phyloP scores from a whole-genome alignment of 1,140 invertebrate species.

The Lethocerus indicus region DNA sequence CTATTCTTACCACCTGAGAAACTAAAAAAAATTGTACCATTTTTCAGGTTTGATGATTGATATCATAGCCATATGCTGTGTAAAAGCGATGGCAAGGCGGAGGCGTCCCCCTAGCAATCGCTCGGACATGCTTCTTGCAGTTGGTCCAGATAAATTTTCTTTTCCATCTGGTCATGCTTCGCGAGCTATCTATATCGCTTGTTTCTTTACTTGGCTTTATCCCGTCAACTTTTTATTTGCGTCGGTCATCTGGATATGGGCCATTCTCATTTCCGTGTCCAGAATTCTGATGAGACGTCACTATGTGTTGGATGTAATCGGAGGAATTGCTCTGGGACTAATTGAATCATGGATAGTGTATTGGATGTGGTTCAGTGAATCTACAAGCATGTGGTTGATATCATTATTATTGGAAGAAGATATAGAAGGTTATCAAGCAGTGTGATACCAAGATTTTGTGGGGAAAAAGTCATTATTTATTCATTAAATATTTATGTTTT shows the following conservation, averaged over 20 bases:
- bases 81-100: constrained; percentile 65
- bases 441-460: no score
- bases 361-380: constrained; percentile 44
- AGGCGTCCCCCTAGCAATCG: constrained; percentile 50
- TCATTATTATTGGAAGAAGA: constrained; percentile 35
- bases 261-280: constrained; percentile 52
- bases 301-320: constrained; percentile 68
- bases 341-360: constrained; percentile 46
- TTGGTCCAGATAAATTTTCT: constrained; percentile 72
- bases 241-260: constrained; percentile 54
- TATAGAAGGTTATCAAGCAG: constrained; percentile 26
- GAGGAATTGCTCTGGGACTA: constrained; percentile 58
- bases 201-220: constrained; percentile 45
- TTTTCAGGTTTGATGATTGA: constrained; percentile 71
- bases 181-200: constrained; percentile 57
- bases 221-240: constrained; percentile 35
- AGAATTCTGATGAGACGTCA: constrained; percentile 68
- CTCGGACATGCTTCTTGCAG: constrained; percentile 38
- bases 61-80: constrained; percentile 57
- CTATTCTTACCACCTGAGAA: no score
- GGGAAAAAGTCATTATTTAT: no score
- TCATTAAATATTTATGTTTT: no score
- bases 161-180: constrained; percentile 94
- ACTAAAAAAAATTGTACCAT: no score
- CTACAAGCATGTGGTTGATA: constrained; percentile 29